Conservation (phyloP, 2,888 invertebrate genomes). For the Deilephila elpenor region DNA sequence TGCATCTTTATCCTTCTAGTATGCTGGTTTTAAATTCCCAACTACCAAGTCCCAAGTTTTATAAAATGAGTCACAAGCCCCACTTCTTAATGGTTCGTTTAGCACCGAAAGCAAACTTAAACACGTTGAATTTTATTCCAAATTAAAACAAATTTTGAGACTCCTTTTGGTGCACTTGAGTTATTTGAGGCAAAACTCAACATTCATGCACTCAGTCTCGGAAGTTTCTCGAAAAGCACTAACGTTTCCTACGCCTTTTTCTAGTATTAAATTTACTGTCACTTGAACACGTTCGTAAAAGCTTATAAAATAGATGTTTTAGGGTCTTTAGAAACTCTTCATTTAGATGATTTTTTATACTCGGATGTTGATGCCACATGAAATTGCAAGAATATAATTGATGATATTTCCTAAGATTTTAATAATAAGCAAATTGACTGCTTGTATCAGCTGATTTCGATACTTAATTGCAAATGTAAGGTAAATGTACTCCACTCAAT, state of each 20-base stretch:
- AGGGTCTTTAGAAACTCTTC: no score
- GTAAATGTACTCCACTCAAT: background rate
- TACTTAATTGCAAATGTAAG: background rate
- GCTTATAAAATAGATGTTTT: no score
- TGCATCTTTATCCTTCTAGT: background rate
- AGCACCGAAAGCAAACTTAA: constrained; percentile 21
- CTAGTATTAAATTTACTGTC: no score
- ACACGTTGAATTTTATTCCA: background rate
- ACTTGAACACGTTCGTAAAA: no score
- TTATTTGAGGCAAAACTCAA: background rate
- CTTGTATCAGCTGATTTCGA: no score
- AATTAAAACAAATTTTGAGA: background rate
- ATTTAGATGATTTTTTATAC: no score
- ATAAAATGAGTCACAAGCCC: background rate
- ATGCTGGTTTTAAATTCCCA: background rate
- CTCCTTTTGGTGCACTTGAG: background rate
- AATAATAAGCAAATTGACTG: no score
- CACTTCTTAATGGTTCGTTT: constrained; percentile 28
- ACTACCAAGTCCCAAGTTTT: constrained; percentile 4
- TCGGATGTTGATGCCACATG: no score
- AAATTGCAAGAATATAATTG: no score
- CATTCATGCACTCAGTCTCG: background rate
- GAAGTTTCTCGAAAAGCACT: background rate
- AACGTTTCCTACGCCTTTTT: no score
- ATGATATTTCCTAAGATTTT: no score